Conservation (phyloP, 1,140 invertebrate species). For the Frieseomelitta varia region DNA sequence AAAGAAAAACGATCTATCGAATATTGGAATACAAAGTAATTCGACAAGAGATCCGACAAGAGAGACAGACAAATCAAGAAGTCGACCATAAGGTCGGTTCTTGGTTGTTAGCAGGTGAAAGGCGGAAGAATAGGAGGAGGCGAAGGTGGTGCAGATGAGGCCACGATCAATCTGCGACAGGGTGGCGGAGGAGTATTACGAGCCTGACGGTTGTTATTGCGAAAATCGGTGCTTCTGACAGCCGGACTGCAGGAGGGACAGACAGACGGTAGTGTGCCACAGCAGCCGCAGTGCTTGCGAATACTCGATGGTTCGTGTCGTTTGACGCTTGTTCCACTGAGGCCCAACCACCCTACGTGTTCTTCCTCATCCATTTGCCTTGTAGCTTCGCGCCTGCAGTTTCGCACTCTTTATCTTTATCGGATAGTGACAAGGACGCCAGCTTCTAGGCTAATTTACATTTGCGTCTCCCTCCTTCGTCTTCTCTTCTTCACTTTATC, state of each 20-base stretch:
- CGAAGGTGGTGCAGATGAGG: slow-evolving; percentile 73
- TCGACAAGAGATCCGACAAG: no score
- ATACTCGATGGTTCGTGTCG: slow-evolving; percentile 80
- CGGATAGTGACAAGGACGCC: background rate
- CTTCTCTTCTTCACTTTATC: no score
- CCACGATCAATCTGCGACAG: slow-evolving; percentile 75
- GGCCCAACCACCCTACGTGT: background rate
- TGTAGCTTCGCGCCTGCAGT: background rate
- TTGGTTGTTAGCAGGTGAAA: background rate
- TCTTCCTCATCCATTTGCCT: background rate
- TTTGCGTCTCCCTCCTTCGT: no score
- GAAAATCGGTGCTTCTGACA: slow-evolving; percentile 76
- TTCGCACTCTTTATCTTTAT: background rate
- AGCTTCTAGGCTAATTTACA: background rate
- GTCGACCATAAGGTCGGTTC: slow-evolving; percentile 5
- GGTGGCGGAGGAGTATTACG: slow-evolving; percentile 77
- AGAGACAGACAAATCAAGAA: background rate
- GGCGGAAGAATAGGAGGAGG: background rate
- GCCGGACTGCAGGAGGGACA: slow-evolving; percentile 72
- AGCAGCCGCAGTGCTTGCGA: slow-evolving; percentile 79
- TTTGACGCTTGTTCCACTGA: slow-evolving; percentile 43
- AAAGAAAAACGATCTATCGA: no score
- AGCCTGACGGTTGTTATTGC: slow-evolving; percentile 63
- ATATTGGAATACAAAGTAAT: background rate
- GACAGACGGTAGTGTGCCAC: slow-evolving; percentile 78